Conservation (phyloP, 1,140 invertebrate genomes). For the Harpegnathos saltator region DNA sequence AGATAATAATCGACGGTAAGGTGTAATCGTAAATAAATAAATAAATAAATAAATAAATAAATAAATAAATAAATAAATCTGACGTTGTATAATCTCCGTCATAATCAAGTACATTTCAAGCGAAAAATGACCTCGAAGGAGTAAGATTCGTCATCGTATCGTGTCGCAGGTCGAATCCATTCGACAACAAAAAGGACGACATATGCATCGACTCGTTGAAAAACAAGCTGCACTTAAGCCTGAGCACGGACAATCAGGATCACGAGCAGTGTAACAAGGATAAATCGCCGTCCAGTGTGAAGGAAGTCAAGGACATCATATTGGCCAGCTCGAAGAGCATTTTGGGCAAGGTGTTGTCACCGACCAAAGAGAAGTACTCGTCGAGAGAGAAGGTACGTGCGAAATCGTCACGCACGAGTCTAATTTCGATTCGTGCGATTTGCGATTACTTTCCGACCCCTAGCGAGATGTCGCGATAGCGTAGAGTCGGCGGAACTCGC, state of each 20-base stretch:
- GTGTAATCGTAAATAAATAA: neutral
- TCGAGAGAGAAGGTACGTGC: slow-evolving; percentile 82
- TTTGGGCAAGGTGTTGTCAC: slow-evolving; percentile 92
- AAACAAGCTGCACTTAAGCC: slow-evolving; percentile 83
- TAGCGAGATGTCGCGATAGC: neutral
- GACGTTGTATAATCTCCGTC: neutral
- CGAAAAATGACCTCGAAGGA: neutral
- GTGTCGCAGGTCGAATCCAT: slow-evolving; percentile 82
- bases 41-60: no score
- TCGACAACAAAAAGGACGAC: slow-evolving; percentile 84
- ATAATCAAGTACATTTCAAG: neutral
- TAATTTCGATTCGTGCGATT: neutral
- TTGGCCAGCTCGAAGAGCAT: slow-evolving; percentile 91
- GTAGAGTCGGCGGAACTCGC: slow-evolving; percentile 10
- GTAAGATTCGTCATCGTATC: neutral
- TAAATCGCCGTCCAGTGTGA: slow-evolving; percentile 87
- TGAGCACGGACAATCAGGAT: slow-evolving; percentile 83
- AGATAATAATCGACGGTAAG: slow-evolving; percentile 83
- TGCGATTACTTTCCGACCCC: slow-evolving; percentile 3
- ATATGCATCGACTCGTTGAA: slow-evolving; percentile 82
- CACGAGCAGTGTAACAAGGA: slow-evolving; percentile 82
- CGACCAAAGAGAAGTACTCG: slow-evolving; percentile 89
- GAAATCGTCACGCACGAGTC: neutral
- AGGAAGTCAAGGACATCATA: slow-evolving; percentile 91
- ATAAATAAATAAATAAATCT: no score